Conservation (phyloP, 92 coral and sea anemone genomes). For the Epizoanthus ramosus region DNA sequence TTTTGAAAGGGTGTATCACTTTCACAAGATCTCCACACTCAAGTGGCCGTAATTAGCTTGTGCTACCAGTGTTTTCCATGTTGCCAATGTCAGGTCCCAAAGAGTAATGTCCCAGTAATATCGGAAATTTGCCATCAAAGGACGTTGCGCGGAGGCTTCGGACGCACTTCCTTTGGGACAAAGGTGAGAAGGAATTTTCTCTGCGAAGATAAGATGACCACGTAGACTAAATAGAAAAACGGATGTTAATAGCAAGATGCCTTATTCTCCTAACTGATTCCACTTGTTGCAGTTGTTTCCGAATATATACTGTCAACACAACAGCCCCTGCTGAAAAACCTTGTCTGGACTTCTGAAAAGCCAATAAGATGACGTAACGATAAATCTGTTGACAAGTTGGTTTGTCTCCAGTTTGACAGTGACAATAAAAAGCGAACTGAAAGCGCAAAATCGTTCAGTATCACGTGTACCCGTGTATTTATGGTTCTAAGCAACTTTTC, state of each 20-base stretch:
- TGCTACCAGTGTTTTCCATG: slow-evolving; percentile 59
- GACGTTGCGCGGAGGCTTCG: neutral
- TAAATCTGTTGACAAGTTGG: slow-evolving; percentile 4
- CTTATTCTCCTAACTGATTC: slow-evolving; percentile 15
- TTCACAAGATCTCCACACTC: slow-evolving; percentile 45
- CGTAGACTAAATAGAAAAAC: slow-evolving; percentile 42
- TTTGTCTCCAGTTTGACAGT: slow-evolving; percentile 6
- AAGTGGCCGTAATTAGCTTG: slow-evolving; percentile 72
- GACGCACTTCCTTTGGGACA: neutral
- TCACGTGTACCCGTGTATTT: slow-evolving; percentile 64
- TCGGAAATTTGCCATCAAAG: slow-evolving; percentile 39
- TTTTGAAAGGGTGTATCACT: neutral
- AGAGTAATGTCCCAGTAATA: no score
- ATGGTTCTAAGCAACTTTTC: slow-evolving; percentile 51
- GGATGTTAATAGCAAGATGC: slow-evolving; percentile 27
- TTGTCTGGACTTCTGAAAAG: slow-evolving; percentile 17
- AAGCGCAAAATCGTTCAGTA: slow-evolving; percentile 40
- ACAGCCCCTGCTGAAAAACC: slow-evolving; percentile 13
- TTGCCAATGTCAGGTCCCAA: slow-evolving; percentile 61
- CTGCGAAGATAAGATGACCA: neutral
- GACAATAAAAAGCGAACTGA: slow-evolving; percentile 53
- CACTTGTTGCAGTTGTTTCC: slow-evolving; percentile 38
- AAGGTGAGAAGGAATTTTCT: neutral
- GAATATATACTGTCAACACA: slow-evolving; percentile 37
- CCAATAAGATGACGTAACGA: slow-evolving; percentile 10